These are phyloP conservation scores for Etheostoma perlongum DNA, from an alignment of 2,797 vertebrate species.

Conservation along the genomic window DNA sequence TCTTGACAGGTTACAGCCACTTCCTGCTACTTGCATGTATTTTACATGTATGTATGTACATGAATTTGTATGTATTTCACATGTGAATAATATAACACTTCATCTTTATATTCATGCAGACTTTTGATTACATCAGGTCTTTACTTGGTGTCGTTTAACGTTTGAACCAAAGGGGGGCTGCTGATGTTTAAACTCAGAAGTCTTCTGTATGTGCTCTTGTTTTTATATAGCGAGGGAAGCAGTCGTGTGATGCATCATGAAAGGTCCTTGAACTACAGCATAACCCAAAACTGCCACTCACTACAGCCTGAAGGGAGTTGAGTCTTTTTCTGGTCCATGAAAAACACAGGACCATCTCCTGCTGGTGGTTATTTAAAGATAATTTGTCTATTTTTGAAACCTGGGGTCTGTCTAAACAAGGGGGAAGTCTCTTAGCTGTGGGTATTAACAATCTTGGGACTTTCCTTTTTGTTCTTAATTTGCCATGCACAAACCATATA, in stretches of 20 bases:
- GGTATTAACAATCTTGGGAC: constrained; percentile 41
- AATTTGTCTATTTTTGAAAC: constrained; percentile 67
- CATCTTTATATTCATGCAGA: constrained; percentile 29
- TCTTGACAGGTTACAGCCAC: constrained; percentile 37
- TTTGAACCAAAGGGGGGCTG: constrained; percentile 9
- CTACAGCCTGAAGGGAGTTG: constrained; percentile 52
- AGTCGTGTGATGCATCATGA: constrained; percentile 51
- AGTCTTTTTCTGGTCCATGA: constrained; percentile 56
- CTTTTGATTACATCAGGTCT: constrained; percentile 28
- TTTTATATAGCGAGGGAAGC: constrained; percentile 37
- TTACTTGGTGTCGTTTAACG: constrained; percentile 9
- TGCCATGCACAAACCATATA: constrained; percentile 29
- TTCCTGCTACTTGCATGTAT: constrained; percentile 36
- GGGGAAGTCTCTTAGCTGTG: constrained; percentile 57
- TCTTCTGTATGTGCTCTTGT: constrained; percentile 20
- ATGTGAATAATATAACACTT: constrained; percentile 46
- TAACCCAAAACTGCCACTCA: constrained; percentile 69
- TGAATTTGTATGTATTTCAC: constrained; percentile 49
- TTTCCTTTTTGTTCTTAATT: constrained; percentile 47
- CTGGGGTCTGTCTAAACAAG: constrained; percentile 47
- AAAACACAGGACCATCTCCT: constrained; percentile 48
- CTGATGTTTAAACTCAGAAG: constrained; percentile 16
- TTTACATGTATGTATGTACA: constrained; percentile 49
- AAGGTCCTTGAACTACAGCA: constrained; percentile 59
- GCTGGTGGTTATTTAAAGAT: constrained; percentile 72